phyloP scores from a whole-genome alignment of 2,797 vertebrate genomes.

The Thunnus albacares region DNA sequence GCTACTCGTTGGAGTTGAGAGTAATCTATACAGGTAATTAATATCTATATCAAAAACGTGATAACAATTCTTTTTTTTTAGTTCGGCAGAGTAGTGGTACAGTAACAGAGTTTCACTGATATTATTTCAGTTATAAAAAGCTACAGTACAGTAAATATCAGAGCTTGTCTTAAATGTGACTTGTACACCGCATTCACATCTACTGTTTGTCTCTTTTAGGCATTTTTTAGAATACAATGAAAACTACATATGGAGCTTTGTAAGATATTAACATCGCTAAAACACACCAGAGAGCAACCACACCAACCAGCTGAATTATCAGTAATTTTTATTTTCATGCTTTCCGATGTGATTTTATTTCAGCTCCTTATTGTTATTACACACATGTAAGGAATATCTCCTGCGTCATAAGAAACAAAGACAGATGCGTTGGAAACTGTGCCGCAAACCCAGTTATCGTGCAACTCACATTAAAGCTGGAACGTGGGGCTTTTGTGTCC shows the following conservation, averaged over 20 bases:
- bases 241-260: neutral
- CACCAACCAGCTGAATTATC: too few species aligned
- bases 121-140: too few species aligned
- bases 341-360: neutral
- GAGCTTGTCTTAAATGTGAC: conserved; percentile 2
- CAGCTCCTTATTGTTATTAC: neutral
- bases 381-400: neutral
- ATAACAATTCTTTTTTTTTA: too few species aligned
- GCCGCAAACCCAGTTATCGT: too few species aligned
- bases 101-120: neutral
- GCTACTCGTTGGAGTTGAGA: conserved; percentile 24
- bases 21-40: conserved; percentile 41
- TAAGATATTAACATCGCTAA: too few species aligned
- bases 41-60: conserved; percentile 1
- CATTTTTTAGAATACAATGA: neutral
- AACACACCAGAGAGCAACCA: too few species aligned
- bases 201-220: neutral
- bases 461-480: too few species aligned
- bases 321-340: too few species aligned
- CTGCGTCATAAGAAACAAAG: too few species aligned
- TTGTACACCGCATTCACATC: neutral
- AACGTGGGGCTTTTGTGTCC: too few species aligned
- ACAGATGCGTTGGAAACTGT: too few species aligned
- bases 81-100: too few species aligned
- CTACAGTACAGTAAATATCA: neutral